Evolutionary conservation across 2,888 invertebrate genomes (phyloP), one percentile per base, ranked within the genome.

Genomic region (Sminthurides aquaticus): DNA sequence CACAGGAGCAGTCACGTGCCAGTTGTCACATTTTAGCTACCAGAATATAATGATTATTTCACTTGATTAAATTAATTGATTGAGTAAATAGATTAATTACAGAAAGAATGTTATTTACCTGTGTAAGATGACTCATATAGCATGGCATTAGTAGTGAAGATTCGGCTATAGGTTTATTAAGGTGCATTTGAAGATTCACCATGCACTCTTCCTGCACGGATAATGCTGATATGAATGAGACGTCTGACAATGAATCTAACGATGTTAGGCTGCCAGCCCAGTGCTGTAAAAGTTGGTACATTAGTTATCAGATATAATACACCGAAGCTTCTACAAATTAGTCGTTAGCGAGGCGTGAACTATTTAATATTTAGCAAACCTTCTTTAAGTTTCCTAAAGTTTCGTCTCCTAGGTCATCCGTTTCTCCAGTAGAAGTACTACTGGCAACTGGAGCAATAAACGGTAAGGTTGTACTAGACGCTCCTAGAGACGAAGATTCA

Each of bases 91-190:
- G 58, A 34, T 29, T 11, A 8, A 58, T n/a, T n/a, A n/a, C n/a
- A n/a, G n/a, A n/a, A n/a, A n/a, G n/a, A n/a, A n/a, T n/a, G 27
- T 22, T 1, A 49, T 24, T 49, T 25, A 71, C 87, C 80, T 94
- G 94, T 2, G 93, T 91, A 76, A 97, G 81, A 79, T 96, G 94
- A 75, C 88, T 88, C 77, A 91, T 86, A 78, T 97, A 97, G 76
- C 94, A 94, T 2, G 93, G 90, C 92, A 97, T 93, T 0, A 97
- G 81, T 61, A 97, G 81, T 0, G 96, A 94, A 0, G 96, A 96
- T 76, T 95, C 92, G 3, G 91, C 87, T 69, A 97, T 96, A 0
- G 95, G 90, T 74, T 86, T 85, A 78, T 91, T 91, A 27, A 93
- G 88, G 81, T 97, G 96, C 86, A 92, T 91, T 76, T 95, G 94